Percentiles rank a stretch among this genome's conserved stretches.
phyloP scores from a whole-genome alignment of 2,797 vertebrate species.

The Petrocephalus schoutedeni region DNA sequence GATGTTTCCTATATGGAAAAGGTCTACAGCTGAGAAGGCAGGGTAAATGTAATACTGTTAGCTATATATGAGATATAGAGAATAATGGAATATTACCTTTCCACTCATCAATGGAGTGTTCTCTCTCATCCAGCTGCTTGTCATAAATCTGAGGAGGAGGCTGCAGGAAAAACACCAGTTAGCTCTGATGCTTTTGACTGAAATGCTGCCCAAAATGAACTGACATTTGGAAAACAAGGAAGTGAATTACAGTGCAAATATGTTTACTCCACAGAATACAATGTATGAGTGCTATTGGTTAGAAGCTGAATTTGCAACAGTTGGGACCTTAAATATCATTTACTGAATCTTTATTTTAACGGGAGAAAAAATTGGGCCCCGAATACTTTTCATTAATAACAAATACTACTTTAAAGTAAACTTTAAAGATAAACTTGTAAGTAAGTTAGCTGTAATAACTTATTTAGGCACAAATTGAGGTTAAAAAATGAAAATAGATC shows the following conservation, averaged over 20 bases:
- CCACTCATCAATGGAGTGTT: constrained; percentile 99
- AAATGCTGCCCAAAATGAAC: background rate
- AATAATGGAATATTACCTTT: constrained; percentile 75
- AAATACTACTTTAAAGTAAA: background rate
- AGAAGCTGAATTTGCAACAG: background rate
- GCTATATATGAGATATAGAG: background rate
- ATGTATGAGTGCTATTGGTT: background rate
- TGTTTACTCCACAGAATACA: background rate
- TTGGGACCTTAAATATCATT: background rate
- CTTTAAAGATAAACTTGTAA: background rate
- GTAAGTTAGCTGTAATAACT: background rate
- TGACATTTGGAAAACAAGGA: background rate
- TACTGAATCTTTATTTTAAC: background rate
- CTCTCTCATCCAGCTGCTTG: constrained; percentile 97
- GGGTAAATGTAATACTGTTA: background rate
- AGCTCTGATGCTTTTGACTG: background rate
- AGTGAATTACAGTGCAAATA: background rate
- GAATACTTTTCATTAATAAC: background rate
- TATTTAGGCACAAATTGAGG: background rate
- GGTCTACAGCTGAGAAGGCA: background rate
- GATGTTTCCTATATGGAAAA: background rate
- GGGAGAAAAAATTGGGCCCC: background rate
- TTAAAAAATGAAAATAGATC: background rate
- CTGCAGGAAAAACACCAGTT: constrained; percentile 54
- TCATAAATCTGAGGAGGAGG: constrained; percentile 97